Percentiles rank a stretch among this genome's conserved stretches.
Conservation (phyloP, 2,888 invertebrate species). For the Hydriomena furcata region DNA sequence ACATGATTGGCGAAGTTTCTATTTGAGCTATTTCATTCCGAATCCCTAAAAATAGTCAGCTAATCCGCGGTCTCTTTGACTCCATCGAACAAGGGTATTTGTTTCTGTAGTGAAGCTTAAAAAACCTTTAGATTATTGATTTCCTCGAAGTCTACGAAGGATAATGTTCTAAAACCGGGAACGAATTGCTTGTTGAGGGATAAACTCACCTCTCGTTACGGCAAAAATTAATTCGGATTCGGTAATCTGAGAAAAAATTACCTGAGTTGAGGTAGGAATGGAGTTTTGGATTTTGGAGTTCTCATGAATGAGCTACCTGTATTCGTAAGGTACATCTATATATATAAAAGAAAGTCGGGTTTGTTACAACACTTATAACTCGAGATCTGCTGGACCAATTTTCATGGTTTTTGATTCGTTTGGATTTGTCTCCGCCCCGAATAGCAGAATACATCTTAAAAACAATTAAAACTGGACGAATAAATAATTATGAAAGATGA, state of each 20-base stretch:
- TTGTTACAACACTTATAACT: too few species aligned
- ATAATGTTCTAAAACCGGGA: conserved; percentile 74
- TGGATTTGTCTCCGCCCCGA: too few species aligned
- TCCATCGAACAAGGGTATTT: conserved; percentile 62
- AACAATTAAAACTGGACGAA: too few species aligned
- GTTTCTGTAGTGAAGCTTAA: conserved; percentile 72
- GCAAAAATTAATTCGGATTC: conserved; percentile 60
- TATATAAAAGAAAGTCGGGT: too few species aligned
- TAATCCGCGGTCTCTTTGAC: conserved; percentile 81
- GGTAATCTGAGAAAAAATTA: conserved; percentile 64
- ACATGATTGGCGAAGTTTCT: background rate
- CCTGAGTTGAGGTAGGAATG: conserved; percentile 43
- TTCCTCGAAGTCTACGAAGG: conserved; percentile 72
- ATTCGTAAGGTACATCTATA: background rate
- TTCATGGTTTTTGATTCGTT: too few species aligned
- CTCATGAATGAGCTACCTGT: conserved; percentile 17
- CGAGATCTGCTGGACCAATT: too few species aligned
- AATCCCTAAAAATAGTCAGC: conserved; percentile 54
- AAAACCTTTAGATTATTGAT: conserved; percentile 77
- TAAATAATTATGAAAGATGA: too few species aligned
- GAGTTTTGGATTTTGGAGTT: conserved; percentile 7
- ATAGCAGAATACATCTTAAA: too few species aligned
- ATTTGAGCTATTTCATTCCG: background rate
- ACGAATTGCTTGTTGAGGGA: conserved; percentile 78
- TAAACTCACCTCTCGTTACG: conserved; percentile 76